A percentile compares a stretch with the other conserved stretches of the same genome.
Evolutionary conservation across 2,113 vertebrate genomes (phyloP).

Genomic region (Pygoscelis adeliae): DNA sequence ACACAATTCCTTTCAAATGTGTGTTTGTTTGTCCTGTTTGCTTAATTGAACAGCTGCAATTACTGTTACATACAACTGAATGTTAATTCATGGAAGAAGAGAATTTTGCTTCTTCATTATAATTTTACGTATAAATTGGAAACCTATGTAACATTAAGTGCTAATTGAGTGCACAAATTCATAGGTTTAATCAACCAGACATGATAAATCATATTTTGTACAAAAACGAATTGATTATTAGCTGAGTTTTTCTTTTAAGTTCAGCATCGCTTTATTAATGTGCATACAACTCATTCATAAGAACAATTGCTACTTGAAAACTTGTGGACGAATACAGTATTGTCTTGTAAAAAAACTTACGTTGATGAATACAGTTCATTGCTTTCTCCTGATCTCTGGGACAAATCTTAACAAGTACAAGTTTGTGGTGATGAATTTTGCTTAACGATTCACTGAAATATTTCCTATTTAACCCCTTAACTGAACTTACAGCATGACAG

Average conservation of each 20-base stretch:
- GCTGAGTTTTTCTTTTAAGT: neutral
- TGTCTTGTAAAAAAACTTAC: neutral
- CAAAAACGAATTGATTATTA: neutral
- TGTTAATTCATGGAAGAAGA: slow-evolving; percentile 76
- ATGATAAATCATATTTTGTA: neutral
- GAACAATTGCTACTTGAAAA: neutral
- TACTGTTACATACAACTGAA: slow-evolving; percentile 79
- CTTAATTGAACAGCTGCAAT: slow-evolving; percentile 85
- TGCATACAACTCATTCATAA: neutral
- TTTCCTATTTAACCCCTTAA: neutral
- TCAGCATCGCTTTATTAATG: neutral
- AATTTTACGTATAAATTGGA: slow-evolving; percentile 73
- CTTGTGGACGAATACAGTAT: neutral
- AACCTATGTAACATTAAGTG: slow-evolving; percentile 57
- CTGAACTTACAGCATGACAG: neutral
- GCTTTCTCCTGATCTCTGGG: neutral
- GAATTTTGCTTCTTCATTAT: slow-evolving; percentile 65
- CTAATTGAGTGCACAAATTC: slow-evolving; percentile 51
- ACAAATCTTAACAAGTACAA: neutral
- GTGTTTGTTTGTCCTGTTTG: slow-evolving; percentile 79
- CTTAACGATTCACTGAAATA: neutral
- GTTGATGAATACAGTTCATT: neutral
- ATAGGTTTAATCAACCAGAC: slow-evolving; percentile 38
- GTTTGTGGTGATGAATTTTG: neutral
- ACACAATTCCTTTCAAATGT: slow-evolving; percentile 75